phyloP scores from a whole-genome alignment of 1,140 invertebrate species.

The Vollenhovia emeryi region DNA sequence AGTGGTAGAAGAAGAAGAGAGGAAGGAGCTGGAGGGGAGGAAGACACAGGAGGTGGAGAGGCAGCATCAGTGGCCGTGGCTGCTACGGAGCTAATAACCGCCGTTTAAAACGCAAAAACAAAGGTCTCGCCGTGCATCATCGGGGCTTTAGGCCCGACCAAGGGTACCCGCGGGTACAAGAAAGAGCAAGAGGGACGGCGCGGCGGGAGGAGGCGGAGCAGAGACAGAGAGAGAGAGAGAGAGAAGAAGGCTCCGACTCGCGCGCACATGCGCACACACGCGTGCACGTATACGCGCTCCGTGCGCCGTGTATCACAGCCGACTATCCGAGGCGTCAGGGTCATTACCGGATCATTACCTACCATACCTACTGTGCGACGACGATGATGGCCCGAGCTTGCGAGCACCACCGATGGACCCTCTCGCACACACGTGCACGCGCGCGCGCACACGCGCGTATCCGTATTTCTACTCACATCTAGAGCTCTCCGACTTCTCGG shows the following conservation, averaged over 20 bases:
- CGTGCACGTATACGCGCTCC: background rate
- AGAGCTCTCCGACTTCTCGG: constrained; percentile 41
- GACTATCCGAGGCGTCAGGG: constrained; percentile 80
- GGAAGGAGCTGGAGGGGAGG: constrained; percentile 36
- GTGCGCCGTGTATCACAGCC: constrained; percentile 38
- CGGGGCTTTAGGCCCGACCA: constrained; percentile 22
- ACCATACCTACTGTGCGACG: constrained; percentile 83
- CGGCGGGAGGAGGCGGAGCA: constrained; percentile 27
- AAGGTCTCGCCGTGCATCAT: constrained; percentile 70
- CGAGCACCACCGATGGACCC: constrained; percentile 61
- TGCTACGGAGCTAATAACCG: constrained; percentile 79
- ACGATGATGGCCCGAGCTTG: constrained; percentile 73
- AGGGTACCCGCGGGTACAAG: constrained; percentile 25
- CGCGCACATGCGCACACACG: background rate
- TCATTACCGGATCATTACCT: constrained; percentile 85
- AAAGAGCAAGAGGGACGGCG: constrained; percentile 4
- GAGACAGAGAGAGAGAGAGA: constrained; percentile 53
- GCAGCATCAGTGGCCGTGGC: constrained; percentile 59
- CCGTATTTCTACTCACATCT: constrained; percentile 23
- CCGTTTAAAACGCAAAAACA: constrained; percentile 83
- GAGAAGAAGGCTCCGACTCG: background rate
- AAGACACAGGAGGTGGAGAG: constrained; percentile 64
- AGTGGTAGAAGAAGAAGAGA: constrained; percentile 38
- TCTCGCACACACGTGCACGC: background rate
- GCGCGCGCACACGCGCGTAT: background rate